These are phyloP conservation scores for Ictalurus punctatus DNA, from an alignment of 2,113 vertebrate genomes.

Conservation along the genomic window DNA sequence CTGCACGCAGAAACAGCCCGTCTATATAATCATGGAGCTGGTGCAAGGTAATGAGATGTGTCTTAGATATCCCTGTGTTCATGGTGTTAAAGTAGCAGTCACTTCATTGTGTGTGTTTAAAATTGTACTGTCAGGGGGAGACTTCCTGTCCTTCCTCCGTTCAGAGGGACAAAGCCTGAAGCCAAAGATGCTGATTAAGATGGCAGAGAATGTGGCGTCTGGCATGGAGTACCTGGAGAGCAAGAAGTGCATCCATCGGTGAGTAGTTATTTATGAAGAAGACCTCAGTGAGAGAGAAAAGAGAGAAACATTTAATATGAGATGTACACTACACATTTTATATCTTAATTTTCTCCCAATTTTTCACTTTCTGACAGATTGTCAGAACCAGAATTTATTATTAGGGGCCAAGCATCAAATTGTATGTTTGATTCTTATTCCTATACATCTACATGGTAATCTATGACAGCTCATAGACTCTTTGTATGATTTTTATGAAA, in stretches of 20 bases:
- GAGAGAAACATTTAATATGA: neutral
- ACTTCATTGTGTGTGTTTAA: neutral
- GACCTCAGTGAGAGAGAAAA: neutral
- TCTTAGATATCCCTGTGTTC: neutral
- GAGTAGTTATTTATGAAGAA: slow-evolving; percentile 34
- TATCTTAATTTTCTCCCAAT: neutral
- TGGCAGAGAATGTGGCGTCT: slow-evolving; percentile 84
- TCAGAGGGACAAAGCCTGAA: slow-evolving; percentile 74
- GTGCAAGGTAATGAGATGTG: slow-evolving; percentile 78
- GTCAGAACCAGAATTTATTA: neutral
- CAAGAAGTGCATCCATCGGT: slow-evolving; percentile 97
- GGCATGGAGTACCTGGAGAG: slow-evolving; percentile 95
- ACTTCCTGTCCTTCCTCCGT: slow-evolving; percentile 90
- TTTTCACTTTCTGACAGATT: neutral
- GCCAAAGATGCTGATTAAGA: slow-evolving; percentile 81
- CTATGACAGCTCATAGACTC: neutral
- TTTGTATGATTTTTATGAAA: neutral
- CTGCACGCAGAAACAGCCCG: slow-evolving; percentile 95
- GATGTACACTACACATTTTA: neutral
- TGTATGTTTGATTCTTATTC: neutral
- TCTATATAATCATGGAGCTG: slow-evolving; percentile 98
- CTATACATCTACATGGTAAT: neutral
- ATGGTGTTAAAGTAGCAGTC: neutral
- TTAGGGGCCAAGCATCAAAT: neutral
- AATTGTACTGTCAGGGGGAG: slow-evolving; percentile 79